Percentiles rank a stretch among this genome's conserved stretches.
Evolutionary conservation across 2,113 vertebrate species (phyloP).

Genomic region (Melanerpes aurifrons): DNA sequence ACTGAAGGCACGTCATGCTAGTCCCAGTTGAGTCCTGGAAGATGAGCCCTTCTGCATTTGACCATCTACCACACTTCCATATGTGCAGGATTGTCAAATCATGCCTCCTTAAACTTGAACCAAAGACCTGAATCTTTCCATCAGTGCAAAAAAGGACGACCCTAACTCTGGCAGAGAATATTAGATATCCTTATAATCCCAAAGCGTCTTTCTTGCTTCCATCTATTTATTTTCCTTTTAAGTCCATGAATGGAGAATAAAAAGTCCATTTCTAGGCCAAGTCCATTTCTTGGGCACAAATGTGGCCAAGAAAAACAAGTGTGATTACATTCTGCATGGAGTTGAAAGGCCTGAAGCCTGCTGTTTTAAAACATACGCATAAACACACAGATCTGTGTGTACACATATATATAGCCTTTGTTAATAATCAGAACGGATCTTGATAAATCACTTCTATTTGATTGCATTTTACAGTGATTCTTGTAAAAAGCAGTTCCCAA

Average conservation of each 20-base stretch:
- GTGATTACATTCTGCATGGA: neutral
- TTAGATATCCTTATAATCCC: neutral
- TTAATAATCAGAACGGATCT: neutral
- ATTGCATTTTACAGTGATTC: neutral
- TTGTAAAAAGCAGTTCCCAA: neutral
- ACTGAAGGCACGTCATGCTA: neutral
- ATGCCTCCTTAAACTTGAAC: neutral
- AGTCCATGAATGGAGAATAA: neutral
- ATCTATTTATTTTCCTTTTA: slow-evolving; percentile 4
- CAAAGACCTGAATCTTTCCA: neutral
- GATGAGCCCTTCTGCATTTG: neutral
- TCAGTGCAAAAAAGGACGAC: neutral
- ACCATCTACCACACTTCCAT: neutral
- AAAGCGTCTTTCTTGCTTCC: neutral
- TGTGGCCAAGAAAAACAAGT: neutral
- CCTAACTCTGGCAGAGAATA: neutral
- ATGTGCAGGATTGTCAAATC: neutral
- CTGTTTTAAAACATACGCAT: neutral
- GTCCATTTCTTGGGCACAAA: neutral
- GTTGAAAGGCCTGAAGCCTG: neutral
- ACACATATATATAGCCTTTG: neutral
- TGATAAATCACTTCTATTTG: neutral
- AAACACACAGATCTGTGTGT: neutral
- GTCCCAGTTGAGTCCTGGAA: neutral
- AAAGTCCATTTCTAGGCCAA: neutral